A percentile compares a stretch with the other conserved stretches of the same genome.
These are phyloP conservation scores for Homarus gammarus DNA, from an alignment of 2,888 invertebrate species.

Conservation along the genomic window DNA sequence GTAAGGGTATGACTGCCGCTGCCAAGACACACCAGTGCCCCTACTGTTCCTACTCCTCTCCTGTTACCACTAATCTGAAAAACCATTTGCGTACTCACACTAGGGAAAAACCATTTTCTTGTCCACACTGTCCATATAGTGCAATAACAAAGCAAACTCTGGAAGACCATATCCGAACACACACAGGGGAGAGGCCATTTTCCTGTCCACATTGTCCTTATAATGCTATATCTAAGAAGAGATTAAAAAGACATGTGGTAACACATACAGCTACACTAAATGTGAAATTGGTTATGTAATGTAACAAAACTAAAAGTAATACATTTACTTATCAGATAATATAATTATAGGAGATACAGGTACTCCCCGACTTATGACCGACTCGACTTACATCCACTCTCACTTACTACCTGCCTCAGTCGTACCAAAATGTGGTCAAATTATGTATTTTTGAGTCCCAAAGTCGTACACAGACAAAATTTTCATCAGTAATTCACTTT, in stretches of 20 bases:
- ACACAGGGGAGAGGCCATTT: slow-evolving; percentile 26
- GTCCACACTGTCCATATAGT: slow-evolving; percentile 40
- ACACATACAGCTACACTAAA: slow-evolving; percentile 20
- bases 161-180: slow-evolving; percentile 29
- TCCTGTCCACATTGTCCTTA: slow-evolving; percentile 30
- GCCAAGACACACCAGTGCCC: slow-evolving; percentile 46
- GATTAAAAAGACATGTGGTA: slow-evolving; percentile 42
- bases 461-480: too few species aligned
- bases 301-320: too few species aligned
- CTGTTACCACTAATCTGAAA: slow-evolving; percentile 45
- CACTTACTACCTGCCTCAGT: too few species aligned
- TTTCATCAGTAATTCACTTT: too few species aligned
- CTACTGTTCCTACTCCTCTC: slow-evolving; percentile 46
- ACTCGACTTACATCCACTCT: too few species aligned
- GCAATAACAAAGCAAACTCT: slow-evolving; percentile 45
- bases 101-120: slow-evolving; percentile 51
- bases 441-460: too few species aligned
- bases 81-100: slow-evolving; percentile 54
- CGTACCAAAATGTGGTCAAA: too few species aligned
- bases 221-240: slow-evolving; percentile 41
- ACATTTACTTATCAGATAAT: too few species aligned
- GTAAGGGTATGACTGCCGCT: slow-evolving; percentile 28
- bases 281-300: neutral
- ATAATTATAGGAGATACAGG: too few species aligned
- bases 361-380: too few species aligned